phyloP scores from a whole-genome alignment of 1,140 invertebrate species.

The Dysdera silvatica region DNA sequence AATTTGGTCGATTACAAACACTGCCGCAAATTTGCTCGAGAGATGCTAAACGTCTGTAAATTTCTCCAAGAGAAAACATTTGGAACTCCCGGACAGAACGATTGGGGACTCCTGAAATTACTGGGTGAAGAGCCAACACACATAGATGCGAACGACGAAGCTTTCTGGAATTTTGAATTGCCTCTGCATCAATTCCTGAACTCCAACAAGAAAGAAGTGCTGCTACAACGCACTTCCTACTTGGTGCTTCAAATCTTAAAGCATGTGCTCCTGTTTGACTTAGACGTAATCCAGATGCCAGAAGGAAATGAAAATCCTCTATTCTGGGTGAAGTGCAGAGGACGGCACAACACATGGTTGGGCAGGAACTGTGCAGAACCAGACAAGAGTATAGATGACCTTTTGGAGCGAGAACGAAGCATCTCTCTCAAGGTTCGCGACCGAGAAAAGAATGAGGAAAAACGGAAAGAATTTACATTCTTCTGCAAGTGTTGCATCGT shows the following conservation, averaged over 20 bases:
- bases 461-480: conserved; percentile 7
- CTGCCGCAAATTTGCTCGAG: not conserved
- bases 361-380: not conserved
- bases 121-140: not conserved
- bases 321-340: conserved; percentile 4
- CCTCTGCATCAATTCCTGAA: not conserved
- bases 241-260: not conserved
- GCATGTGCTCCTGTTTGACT: conserved; percentile 5
- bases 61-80: not conserved
- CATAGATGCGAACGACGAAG: not conserved
- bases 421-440: conserved; percentile 5
- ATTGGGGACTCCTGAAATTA: not conserved
- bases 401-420: conserved; percentile 2
- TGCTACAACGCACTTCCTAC: not conserved
- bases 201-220: not conserved
- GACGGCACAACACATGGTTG: conserved; percentile 3
- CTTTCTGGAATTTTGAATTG: not conserved
- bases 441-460: not conserved
- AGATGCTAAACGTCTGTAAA: not conserved
- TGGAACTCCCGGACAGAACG: not conserved
- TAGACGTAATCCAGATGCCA: conserved; percentile 5
- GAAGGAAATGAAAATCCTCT: not conserved
- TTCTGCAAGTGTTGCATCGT: conserved; percentile 13
- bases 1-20: conserved; percentile 11
- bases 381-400: not conserved